phyloP scores from a whole-genome alignment of 2,113 vertebrate species.

The Gobius niger region DNA sequence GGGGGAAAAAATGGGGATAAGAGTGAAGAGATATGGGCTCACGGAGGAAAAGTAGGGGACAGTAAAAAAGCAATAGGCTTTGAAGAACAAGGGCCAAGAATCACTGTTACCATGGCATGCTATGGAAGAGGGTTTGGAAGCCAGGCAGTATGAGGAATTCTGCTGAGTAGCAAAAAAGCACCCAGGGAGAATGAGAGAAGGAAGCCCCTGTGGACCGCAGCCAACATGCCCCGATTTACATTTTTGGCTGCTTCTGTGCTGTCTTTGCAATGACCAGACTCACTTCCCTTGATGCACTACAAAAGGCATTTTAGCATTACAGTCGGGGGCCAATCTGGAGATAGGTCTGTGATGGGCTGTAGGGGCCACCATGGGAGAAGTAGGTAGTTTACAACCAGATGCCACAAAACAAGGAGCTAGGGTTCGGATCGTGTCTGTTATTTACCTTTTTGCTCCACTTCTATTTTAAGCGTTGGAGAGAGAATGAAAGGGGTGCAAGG shows the following conservation, averaged over 20 bases:
- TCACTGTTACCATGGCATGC: slow-evolving; percentile 94
- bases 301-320: slow-evolving; percentile 63
- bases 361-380: slow-evolving; percentile 84
- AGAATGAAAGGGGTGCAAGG: slow-evolving; percentile 96
- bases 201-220: slow-evolving; percentile 79
- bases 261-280: slow-evolving; percentile 78
- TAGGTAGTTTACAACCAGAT: slow-evolving; percentile 93
- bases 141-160: slow-evolving; percentile 92
- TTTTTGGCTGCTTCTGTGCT: slow-evolving; percentile 80
- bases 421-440: slow-evolving; percentile 92
- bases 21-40: slow-evolving; percentile 76
- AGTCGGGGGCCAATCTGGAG: slow-evolving; percentile 52
- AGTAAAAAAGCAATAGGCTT: slow-evolving; percentile 83
- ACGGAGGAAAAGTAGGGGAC: slow-evolving; percentile 70
- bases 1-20: slow-evolving; percentile 71
- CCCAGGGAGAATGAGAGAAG: slow-evolving; percentile 82
- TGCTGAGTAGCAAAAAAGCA: slow-evolving; percentile 84
- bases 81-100: slow-evolving; percentile 81
- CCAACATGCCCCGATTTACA: slow-evolving; percentile 85
- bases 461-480: slow-evolving; percentile 99
- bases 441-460: slow-evolving; percentile 99
- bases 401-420: slow-evolving; percentile 98
- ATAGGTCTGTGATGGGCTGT: slow-evolving; percentile 81
- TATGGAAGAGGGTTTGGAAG: slow-evolving; percentile 91
- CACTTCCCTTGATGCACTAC: slow-evolving; percentile 63